Evolutionary conservation across 2,113 vertebrate genomes (phyloP).

Genomic region (Zosterops lateralis): DNA sequence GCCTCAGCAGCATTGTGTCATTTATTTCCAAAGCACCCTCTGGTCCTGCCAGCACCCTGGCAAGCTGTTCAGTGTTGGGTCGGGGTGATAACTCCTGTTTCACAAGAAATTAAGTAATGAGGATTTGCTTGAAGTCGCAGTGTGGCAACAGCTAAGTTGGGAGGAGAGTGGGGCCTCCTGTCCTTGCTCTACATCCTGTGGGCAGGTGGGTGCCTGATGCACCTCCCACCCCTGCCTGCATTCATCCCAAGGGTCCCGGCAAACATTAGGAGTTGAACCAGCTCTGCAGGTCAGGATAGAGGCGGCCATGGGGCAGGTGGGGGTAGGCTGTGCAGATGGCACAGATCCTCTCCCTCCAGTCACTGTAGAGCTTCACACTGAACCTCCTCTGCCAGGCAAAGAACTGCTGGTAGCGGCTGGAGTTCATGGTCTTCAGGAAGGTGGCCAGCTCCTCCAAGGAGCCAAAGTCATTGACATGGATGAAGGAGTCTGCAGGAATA

Average conservation of each 20-base stretch:
- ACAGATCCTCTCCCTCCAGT: conserved; percentile 88
- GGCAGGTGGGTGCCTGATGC: rapidly evolving
- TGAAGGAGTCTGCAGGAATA: conserved; percentile 80
- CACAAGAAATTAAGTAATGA: neutral
- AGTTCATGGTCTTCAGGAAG: conserved; percentile 76
- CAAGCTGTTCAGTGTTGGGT: neutral
- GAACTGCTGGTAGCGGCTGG: conserved; percentile 74
- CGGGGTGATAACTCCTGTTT: rapidly evolving
- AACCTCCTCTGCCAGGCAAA: conserved; percentile 78
- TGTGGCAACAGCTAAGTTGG: neutral
- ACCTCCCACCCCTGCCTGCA: neutral
- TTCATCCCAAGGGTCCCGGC: neutral
- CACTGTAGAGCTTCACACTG: conserved; percentile 68
- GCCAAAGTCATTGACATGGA: conserved; percentile 85
- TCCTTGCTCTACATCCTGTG: neutral
- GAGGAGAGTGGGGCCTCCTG: neutral
- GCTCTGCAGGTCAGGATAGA: conserved; percentile 69
- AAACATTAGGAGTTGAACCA: conserved; percentile 68
- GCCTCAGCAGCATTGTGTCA: neutral
- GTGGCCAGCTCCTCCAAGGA: conserved; percentile 76
- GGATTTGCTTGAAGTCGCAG: neutral
- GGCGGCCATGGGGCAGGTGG: conserved; percentile 30
- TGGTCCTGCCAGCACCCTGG: neutral
- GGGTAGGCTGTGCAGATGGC: conserved; percentile 76
- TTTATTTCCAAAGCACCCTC: neutral